Evolutionary conservation across 2,113 vertebrate species (phyloP).

Genomic region (Shinisaurus crocodilurus): DNA sequence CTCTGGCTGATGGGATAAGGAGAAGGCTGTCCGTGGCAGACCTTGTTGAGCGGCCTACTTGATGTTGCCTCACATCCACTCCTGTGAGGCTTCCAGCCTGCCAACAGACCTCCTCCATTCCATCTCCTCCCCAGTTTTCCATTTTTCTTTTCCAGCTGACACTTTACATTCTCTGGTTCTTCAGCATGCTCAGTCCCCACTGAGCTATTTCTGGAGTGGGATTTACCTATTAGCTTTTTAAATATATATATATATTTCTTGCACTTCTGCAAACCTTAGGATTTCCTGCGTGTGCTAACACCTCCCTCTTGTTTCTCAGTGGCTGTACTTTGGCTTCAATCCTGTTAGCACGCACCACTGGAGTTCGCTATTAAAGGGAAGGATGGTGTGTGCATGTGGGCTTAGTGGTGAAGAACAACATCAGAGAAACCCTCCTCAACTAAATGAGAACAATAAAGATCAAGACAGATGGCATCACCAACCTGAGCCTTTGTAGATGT

Average conservation of each 20-base stretch:
- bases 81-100: neutral
- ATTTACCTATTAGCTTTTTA: too few species aligned
- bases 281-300: neutral
- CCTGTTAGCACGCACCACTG: neutral
- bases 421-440: conserved; percentile 63
- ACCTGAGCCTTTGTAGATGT: conserved; percentile 99
- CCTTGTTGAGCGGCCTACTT: too few species aligned
- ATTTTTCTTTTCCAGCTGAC: neutral
- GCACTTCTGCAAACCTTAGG: neutral
- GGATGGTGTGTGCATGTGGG: neutral
- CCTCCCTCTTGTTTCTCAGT: neutral
- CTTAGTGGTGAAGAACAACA: conserved; percentile 69
- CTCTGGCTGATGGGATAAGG: too few species aligned
- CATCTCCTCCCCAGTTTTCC: too few species aligned
- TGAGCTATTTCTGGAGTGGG: neutral
- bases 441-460: conserved; percentile 78
- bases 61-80: neutral
- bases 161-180: neutral
- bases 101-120: neutral
- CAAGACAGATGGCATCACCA: conserved; percentile 90
- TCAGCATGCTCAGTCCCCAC: neutral
- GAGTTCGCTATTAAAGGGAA: neutral
- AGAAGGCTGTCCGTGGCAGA: too few species aligned
- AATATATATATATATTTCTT: neutral
- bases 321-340: neutral